Evolutionary conservation across 2,888 invertebrate genomes (phyloP).

Genomic region (Dryomyza anilis): DNA sequence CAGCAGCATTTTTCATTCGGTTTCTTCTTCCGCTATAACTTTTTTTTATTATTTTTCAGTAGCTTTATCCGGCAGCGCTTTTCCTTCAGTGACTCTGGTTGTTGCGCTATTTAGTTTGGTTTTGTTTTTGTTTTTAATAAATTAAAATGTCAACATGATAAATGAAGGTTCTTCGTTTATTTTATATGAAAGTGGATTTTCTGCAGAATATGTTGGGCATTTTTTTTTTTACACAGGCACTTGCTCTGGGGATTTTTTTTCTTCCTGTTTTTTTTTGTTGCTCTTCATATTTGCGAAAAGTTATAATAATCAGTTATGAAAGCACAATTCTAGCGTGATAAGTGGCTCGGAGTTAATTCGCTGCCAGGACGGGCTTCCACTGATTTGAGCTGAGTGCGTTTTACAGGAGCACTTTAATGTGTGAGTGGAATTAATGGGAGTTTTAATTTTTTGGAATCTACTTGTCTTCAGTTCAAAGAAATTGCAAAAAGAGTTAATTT

Average conservation of each 20-base stretch:
- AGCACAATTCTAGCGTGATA: constrained; percentile 12
- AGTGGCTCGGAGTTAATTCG: constrained; percentile 11
- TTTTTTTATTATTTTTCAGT: background rate
- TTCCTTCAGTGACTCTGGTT: background rate
- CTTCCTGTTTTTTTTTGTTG: background rate
- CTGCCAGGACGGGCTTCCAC: no score
- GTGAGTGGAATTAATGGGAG: no score
- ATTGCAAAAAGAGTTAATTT: no score
- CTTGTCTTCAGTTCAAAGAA: no score
- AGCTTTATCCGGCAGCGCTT: background rate
- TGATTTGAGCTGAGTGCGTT: no score
- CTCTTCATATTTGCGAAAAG: background rate
- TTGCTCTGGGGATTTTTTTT: background rate
- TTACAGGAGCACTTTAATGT: no score
- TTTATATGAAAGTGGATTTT: constrained; percentile 31
- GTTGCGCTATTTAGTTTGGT: constrained; percentile 2
- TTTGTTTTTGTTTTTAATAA: constrained; percentile 50
- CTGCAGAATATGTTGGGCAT: background rate
- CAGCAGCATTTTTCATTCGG: constrained; percentile 19
- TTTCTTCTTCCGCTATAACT: background rate
- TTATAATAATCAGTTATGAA: constrained; percentile 15
- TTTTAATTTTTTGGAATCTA: no score
- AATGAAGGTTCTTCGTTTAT: constrained; percentile 53
- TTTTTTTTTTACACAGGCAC: no score
- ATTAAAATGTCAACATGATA: constrained; percentile 60